These are phyloP conservation scores for Eumerus sabulonum DNA, from an alignment of 2,888 invertebrate species.

Conservation along the genomic window DNA sequence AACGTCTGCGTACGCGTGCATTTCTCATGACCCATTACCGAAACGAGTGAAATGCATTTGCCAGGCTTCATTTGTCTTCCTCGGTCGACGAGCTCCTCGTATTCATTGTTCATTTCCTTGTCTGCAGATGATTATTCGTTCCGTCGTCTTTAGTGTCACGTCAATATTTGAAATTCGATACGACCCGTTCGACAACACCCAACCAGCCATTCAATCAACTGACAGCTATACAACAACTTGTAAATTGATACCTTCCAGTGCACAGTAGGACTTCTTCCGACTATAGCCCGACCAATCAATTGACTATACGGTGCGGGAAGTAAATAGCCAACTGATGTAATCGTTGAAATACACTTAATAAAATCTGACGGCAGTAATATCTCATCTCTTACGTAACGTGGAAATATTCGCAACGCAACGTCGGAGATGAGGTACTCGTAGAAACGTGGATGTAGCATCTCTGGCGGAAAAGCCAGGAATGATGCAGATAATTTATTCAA, in stretches of 20 bases:
- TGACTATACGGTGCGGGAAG: background rate
- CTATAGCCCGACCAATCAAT: slow-evolving; percentile 22
- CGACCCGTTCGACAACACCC: slow-evolving; percentile 2
- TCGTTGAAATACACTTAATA: slow-evolving; percentile 1
- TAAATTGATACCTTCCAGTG: slow-evolving; percentile 41
- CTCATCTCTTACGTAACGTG: slow-evolving; percentile 46
- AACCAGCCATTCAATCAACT: too few species aligned
- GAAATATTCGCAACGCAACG: slow-evolving; percentile 26
- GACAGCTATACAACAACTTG: slow-evolving; percentile 20
- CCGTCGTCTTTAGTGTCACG: slow-evolving; percentile 25
- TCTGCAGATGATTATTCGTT: slow-evolving; percentile 22
- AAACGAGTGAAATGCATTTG: slow-evolving; percentile 47
- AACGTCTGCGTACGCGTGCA: slow-evolving; percentile 39
- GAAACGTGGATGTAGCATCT: background rate
- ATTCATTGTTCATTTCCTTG: slow-evolving; percentile 35
- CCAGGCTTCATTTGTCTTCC: slow-evolving; percentile 52
- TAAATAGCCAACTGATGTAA: slow-evolving; percentile 35
- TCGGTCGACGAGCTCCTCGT: slow-evolving; percentile 20
- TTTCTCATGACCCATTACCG: slow-evolving; percentile 61
- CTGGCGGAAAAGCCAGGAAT: slow-evolving; percentile 41
- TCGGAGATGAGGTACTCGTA: too few species aligned
- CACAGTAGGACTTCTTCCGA: slow-evolving; percentile 47
- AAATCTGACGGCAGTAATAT: slow-evolving; percentile 30
- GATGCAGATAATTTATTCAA: slow-evolving; percentile 41
- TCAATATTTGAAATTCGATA: slow-evolving; percentile 60